Evolutionary conservation across 2,797 vertebrate species (phyloP).

Genomic region (Pangasius larnaudii): DNA sequence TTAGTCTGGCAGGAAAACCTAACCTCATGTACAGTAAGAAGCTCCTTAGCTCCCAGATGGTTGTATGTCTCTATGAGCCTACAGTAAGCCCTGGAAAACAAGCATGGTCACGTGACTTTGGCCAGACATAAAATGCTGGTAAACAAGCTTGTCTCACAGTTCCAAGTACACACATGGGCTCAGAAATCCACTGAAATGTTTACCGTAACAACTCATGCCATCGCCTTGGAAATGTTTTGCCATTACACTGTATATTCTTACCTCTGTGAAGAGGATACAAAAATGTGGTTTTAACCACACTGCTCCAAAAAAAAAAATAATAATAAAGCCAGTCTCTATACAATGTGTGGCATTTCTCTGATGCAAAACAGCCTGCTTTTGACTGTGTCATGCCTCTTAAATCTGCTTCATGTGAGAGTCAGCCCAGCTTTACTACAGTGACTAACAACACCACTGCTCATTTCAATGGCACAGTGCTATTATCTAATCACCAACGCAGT

Average conservation of each 20-base stretch:
- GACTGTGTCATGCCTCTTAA: neutral
- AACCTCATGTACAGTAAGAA: constrained; percentile 46
- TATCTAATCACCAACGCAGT: neutral
- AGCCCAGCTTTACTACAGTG: neutral
- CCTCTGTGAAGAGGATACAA: constrained; percentile 13
- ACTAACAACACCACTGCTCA: neutral
- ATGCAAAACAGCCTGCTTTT: neutral
- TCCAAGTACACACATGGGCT: constrained; percentile 10
- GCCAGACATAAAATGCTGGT: constrained; percentile 37
- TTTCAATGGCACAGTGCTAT: neutral
- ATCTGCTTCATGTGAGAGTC: neutral
- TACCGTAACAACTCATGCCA: constrained; percentile 16
- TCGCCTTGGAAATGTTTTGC: constrained; percentile 33
- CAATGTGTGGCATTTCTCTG: neutral
- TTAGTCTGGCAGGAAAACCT: constrained; percentile 65
- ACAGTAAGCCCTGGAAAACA: constrained; percentile 49
- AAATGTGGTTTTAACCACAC: neutral
- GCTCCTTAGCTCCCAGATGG: constrained; percentile 53
- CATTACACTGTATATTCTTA: neutral
- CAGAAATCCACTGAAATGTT: constrained; percentile 35
- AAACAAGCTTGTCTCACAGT: constrained; percentile 48
- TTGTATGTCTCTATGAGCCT: constrained; percentile 29
- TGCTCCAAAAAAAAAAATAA: no score
- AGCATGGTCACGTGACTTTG: constrained; percentile 42
- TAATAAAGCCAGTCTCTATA: neutral